These are phyloP conservation scores for Epicauta chinensis DNA, from an alignment of 1,140 invertebrate species.

Conservation along the genomic window DNA sequence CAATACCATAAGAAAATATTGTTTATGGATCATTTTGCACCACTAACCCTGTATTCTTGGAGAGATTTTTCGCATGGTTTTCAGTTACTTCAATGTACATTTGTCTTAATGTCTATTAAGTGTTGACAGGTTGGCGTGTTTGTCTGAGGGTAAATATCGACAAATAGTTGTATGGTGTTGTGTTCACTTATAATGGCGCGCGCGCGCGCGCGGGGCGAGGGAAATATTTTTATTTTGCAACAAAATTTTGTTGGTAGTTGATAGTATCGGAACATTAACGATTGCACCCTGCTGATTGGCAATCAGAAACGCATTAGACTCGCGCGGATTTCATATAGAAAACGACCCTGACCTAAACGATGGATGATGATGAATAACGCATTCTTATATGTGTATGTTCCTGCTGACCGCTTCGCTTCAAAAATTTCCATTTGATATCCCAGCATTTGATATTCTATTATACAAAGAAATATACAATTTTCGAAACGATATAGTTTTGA, in stretches of 20 bases:
- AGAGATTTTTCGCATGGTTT: neutral
- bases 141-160: neutral
- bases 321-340: conserved; percentile 19
- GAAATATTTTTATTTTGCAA: neutral
- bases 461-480: too few species aligned
- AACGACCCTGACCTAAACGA: conserved; percentile 25
- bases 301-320: conserved; percentile 33
- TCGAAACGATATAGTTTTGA: too few species aligned
- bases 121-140: neutral
- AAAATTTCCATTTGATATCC: too few species aligned
- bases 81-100: too few species aligned
- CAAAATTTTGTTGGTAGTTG: conserved; percentile 1
- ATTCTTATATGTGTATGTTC: too few species aligned
- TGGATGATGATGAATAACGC: conserved; percentile 8
- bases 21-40: too few species aligned
- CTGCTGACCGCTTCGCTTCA: too few species aligned
- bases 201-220: too few species aligned
- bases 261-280: conserved; percentile 25
- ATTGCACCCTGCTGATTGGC: conserved; percentile 25
- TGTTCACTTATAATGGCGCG: too few species aligned
- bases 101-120: neutral
- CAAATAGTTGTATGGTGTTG: too few species aligned
- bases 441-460: too few species aligned
- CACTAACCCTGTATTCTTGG: neutral
- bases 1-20: too few species aligned